These are phyloP conservation scores for Mechanitis mazaeus DNA, from an alignment of 2,888 invertebrate species.

Conservation along the genomic window DNA sequence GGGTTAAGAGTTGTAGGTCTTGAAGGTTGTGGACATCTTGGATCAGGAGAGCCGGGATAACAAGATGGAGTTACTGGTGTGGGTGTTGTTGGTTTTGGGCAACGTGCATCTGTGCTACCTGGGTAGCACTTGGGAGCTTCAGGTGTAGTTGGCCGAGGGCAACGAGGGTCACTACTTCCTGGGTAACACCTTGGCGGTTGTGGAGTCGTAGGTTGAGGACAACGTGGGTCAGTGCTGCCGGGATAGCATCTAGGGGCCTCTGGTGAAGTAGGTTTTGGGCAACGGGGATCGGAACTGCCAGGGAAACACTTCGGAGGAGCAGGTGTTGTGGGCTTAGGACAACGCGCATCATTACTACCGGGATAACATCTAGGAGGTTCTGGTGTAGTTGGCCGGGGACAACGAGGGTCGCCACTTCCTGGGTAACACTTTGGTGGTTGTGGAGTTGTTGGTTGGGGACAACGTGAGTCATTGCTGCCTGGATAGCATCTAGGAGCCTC, in stretches of 20 bases:
- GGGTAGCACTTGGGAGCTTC: conserved; percentile 21
- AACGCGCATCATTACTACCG: conserved; percentile 38
- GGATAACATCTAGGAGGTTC: conserved; percentile 34
- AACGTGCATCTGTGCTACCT: conserved; percentile 28
- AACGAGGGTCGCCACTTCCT: conserved; percentile 38
- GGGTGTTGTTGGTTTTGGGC: conserved; percentile 28
- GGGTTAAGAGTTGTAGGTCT: conserved; percentile 39
- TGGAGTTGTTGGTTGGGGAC: conserved; percentile 34
- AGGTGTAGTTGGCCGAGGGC: conserved; percentile 36
- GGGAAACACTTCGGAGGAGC: conserved; percentile 26
- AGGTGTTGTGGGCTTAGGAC: conserved; percentile 36
- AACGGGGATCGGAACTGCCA: conserved; percentile 28
- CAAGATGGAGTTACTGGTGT: conserved; percentile 12
- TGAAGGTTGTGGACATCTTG: conserved; percentile 44
- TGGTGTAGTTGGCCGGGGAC: conserved; percentile 36
- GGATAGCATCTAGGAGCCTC: conserved; percentile 36
- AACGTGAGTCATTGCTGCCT: conserved; percentile 42
- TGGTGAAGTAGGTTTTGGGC: conserved; percentile 28
- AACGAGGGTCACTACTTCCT: conserved; percentile 45
- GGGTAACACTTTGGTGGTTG: conserved; percentile 34
- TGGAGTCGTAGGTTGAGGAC: conserved; percentile 38
- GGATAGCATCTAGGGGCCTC: conserved; percentile 30
- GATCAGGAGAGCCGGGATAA: conserved; percentile 37
- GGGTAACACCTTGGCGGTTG: conserved; percentile 33
- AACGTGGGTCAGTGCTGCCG: conserved; percentile 40